These are phyloP conservation scores for Trachelus troglodyta DNA, from an alignment of 2,888 invertebrate genomes.

Conservation along the genomic window DNA sequence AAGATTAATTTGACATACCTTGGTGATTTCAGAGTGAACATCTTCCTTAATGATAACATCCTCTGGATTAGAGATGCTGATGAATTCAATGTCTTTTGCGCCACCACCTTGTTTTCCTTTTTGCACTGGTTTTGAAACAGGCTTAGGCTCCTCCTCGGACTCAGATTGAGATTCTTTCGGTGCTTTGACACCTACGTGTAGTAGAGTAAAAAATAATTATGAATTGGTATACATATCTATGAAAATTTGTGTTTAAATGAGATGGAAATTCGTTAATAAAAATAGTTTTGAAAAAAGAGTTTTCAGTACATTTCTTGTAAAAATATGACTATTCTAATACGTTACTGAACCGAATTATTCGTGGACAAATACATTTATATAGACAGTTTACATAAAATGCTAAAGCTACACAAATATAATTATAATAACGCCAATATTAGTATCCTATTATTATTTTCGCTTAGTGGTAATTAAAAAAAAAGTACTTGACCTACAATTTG, in stretches of 20 bases:
- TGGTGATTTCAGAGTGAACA: constrained; percentile 59
- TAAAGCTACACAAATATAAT: no score
- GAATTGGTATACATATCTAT: background rate
- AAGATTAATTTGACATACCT: constrained; percentile 40
- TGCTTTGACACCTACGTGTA: constrained; percentile 38
- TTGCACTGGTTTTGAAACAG: constrained; percentile 27
- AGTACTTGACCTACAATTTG: background rate
- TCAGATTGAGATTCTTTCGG: constrained; percentile 49
- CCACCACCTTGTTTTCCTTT: constrained; percentile 46
- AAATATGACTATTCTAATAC: background rate
- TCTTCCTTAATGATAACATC: constrained; percentile 68
- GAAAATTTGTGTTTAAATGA: background rate
- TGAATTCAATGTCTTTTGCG: constrained; percentile 63
- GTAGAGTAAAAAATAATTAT: constrained; percentile 16
- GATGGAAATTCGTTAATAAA: background rate
- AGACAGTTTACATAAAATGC: no score
- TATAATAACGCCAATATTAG: no score
- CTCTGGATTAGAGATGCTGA: constrained; percentile 71
- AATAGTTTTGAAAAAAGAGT: background rate
- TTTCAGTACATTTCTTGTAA: background rate
- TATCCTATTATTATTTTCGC: no score
- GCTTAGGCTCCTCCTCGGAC: constrained; percentile 33
- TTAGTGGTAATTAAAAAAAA: no score
- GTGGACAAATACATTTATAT: no score
- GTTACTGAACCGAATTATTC: no score